Base-by-base conservation (phyloP, 2,113 vertebrate species). In the Ascaphus truei region DNA sequence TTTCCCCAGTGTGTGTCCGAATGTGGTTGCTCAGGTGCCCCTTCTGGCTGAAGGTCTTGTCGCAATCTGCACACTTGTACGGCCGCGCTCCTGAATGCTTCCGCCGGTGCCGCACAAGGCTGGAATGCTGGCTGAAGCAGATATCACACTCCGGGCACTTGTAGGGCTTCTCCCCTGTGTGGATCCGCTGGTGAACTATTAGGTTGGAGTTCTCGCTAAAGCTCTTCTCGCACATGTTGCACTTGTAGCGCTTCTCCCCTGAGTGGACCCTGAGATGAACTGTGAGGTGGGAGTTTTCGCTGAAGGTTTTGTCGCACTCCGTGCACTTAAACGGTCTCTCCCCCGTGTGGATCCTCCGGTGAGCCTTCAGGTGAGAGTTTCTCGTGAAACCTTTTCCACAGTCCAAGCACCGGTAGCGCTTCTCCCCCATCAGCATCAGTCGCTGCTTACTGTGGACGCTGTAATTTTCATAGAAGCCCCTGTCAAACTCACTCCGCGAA, bases 201-300 rank as follows among this genome's bases (percentile, higher is more conserved):
- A 68, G 65, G 55, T 68, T 68, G 15, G 65, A 59, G 43, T 68
- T 68, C 43, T 68, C 65, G 15, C 65, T 68, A 26, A 68, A 68
- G 53, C 65, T 59, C 13, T 68, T 68, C 5, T 68, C 55, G 18
- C 65, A 68, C 39, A 50, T 50, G 23, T n/a, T 20, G 65, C 65
- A 68, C 43, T 68, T 68, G 29, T 50, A 68, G 5, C 55, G 55
- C 43, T 68, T 68, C 43, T 68, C 66, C 1, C 66, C 66, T 4
- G 66, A 60, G 66, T 68, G 66, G 23, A 68, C 56, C 15, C 66
- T 23, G 9, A 60, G 41, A 29, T 68, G 66, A 7, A 68, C 66
- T 2, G 56, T 68, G 3, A 68, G 55, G 66, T 68, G 66, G 9
- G 66, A 68, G 43, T 68, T 68, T 23, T 68, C 66, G 13, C 66